Base-by-base conservation (phyloP, 2,888 invertebrate species). In the Nomada fucata region DNA sequence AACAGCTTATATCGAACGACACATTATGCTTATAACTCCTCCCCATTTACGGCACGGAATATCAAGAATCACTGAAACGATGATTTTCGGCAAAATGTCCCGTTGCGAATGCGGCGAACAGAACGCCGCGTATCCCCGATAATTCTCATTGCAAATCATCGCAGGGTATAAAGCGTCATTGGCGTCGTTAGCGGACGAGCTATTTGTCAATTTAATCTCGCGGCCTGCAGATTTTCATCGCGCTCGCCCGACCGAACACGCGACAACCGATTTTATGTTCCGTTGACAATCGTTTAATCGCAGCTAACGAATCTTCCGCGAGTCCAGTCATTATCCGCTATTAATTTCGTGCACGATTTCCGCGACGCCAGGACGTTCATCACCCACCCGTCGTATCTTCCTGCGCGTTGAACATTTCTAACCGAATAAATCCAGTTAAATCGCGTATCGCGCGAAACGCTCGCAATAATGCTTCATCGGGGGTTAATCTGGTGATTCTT, bases 171-270 rank as follows among this genome's bases (percentile, higher is more conserved):
- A 80, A 77, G 63, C 72, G 80, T 72, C 72, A 53, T 80, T 77
- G 72, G 78, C 68, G 20, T 68, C 78, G 78, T 80, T 78, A 59
- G 11, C 29, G 63, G 47, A 55, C 68, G 57, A 72, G 61, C 72
- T 63, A 72, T 78, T 80, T 80, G 72, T 80, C 80, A 55, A 57
- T 80, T 72, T 72, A 68, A 77, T 67, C 78, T 42, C 59, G 13
- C 64, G 29, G 47, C 36, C 70, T 76, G 44, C 57, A 76, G 79
- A 63, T 76, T 70, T 72, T 65, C 72, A 59, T 57, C 73, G 55
- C 26, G 42, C 11, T 11, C 7, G 61, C 50, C 10, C 68, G 36
- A 2, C 29, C 73, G 7, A 20, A 44, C 65, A 18, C n/a, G 9
- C 50, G 53, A 65, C 47, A 29, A 57, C 65, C 64, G 47, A 65